Base-by-base conservation (phyloP, 2,113 vertebrate genomes). In the Barnardius zonarius region DNA sequence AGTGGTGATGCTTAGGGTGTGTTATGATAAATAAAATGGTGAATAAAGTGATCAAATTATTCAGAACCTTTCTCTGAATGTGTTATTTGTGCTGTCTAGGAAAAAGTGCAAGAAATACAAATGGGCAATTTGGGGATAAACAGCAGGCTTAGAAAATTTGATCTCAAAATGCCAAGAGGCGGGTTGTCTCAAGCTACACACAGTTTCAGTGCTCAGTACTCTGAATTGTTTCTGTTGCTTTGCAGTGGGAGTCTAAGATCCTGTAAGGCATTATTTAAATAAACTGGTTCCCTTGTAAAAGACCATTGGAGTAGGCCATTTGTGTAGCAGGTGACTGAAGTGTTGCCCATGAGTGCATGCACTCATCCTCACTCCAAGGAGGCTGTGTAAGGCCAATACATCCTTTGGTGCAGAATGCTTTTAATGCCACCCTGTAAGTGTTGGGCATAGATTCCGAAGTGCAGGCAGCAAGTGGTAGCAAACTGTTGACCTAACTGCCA, bases 301-400 rank as follows among this genome's bases (percentile, higher is more conserved):
- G 57, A 23, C 22, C 0, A 0, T 49, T 1, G 0, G 84, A 76
- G 52, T 33, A 54, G 61, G 37, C 44, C 16, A 5, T 44, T 46
- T 70, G 37, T 16, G 18, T 48, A 52, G 64, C 39, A 48, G 24
- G 37, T 74, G 83, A 44, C n/a, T 31, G 68, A 73, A 66, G 37
- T 13, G 22, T 73, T 5, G 7, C 33, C 66, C 28, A 2, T 31
- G 39, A 73, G 27, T 22, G 9, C 0, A 2, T 23, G 48, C 33
- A 20, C 23, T 57, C 28, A 31, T 49, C 31, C 37, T n/a, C 1
- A 0, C 49, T 73, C 59, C 51, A 15, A 31, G 39, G 44, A 55
- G 27, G 16, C 27, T 0, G 2, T 17, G 17, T 48, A 54, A 68
- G 22, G 55, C 73, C 51, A 19, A 19, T 16, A 8, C 5, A 7